Evolutionary conservation across 2,797 vertebrate genomes (phyloP).

Genomic region (Sebastes diploproa): DNA sequence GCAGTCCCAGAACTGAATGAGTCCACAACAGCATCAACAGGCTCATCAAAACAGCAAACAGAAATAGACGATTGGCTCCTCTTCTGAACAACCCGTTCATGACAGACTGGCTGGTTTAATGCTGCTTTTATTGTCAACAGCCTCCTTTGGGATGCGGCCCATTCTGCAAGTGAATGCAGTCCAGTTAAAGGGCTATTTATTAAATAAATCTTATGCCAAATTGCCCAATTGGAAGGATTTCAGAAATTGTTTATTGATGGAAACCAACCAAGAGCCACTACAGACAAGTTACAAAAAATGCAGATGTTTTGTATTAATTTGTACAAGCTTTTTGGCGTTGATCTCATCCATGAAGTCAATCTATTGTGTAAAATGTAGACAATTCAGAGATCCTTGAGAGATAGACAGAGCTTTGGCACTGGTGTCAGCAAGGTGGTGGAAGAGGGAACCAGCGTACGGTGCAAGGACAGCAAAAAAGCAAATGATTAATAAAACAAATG

Average conservation of each 20-base stretch:
- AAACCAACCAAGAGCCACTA: conserved; percentile 6
- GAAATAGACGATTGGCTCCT: conserved; percentile 34
- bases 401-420: background rate
- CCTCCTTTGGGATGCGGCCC: conserved; percentile 30
- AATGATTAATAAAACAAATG: no score
- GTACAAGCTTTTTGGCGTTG: background rate
- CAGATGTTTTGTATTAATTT: conserved; percentile 19
- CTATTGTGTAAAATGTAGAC: background rate
- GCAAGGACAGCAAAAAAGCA: background rate
- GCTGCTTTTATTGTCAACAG: conserved; percentile 46
- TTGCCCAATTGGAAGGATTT: conserved; percentile 34
- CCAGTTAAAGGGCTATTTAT: conserved; percentile 43
- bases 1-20: conserved; percentile 15
- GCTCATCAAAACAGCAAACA: conserved; percentile 41
- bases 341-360: conserved; percentile 3
- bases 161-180: conserved; percentile 44
- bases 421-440: background rate
- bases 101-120: conserved; percentile 26
- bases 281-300: conserved; percentile 14
- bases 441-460: background rate
- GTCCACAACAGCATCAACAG: conserved; percentile 27
- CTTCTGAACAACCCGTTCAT: conserved; percentile 41
- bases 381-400: background rate
- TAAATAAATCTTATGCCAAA: conserved; percentile 27
- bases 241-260: conserved; percentile 33